Evolutionary conservation across 1,140 invertebrate genomes (phyloP).

Genomic region (Dendrolimus punctatus): DNA sequence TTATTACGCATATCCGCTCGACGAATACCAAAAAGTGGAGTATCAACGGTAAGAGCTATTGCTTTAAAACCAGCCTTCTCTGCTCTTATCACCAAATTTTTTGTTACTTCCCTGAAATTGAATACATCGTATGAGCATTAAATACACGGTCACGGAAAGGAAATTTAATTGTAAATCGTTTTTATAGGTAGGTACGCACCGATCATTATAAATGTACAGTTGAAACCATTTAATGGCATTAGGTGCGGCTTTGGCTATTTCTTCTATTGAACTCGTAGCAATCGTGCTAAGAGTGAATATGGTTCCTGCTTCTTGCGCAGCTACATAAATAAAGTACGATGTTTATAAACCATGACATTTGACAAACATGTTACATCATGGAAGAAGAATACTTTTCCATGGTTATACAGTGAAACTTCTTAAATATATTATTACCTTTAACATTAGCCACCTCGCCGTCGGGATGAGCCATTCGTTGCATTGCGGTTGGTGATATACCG

Average conservation of each 20-base stretch:
- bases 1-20: slow-evolving; percentile 87
- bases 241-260: slow-evolving; percentile 85
- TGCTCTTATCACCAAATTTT: slow-evolving; percentile 82
- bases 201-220: slow-evolving; percentile 90
- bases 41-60: slow-evolving; percentile 92
- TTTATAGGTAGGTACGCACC: slow-evolving; percentile 46
- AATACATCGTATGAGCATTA: not conserved
- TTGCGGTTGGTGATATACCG: slow-evolving; percentile 92
- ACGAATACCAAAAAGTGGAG: slow-evolving; percentile 87
- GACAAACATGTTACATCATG: too few species aligned
- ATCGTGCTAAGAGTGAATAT: slow-evolving; percentile 91
- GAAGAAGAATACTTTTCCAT: not conserved
- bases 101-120: slow-evolving; percentile 78
- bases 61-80: slow-evolving; percentile 91
- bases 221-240: slow-evolving; percentile 90
- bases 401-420: not conserved
- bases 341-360: not conserved
- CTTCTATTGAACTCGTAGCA: slow-evolving; percentile 90
- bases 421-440: slow-evolving; percentile 75
- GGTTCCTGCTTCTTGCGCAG: slow-evolving; percentile 80
- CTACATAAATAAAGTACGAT: slow-evolving; percentile 63
- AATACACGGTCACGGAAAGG: too few species aligned
- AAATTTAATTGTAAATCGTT: too few species aligned
- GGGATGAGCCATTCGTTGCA: slow-evolving; percentile 94
- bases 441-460: slow-evolving; percentile 92